These are phyloP conservation scores for Lontra canadensis DNA, from an alignment of 2,113 vertebrate genomes.

Conservation along the genomic window DNA sequence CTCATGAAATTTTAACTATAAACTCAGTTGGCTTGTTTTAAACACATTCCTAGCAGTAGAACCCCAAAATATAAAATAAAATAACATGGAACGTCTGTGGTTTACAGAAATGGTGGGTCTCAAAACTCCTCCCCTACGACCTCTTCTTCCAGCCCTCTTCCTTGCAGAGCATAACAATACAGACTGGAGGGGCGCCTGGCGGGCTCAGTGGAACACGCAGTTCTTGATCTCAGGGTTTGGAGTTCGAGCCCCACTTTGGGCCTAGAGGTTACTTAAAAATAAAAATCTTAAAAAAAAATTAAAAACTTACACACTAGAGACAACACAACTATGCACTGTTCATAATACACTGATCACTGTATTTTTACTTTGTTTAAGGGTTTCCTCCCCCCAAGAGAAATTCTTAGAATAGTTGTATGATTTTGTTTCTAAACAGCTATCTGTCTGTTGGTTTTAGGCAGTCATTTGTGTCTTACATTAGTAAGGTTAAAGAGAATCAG, in stretches of 20 bases:
- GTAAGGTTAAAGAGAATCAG: neutral
- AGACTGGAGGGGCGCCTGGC: neutral
- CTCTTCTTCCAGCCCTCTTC: neutral
- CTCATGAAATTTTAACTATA: neutral
- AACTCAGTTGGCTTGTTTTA: neutral
- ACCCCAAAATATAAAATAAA: neutral
- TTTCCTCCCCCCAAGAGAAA: neutral
- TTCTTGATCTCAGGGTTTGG: neutral
- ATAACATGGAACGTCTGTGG: neutral
- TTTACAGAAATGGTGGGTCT: neutral
- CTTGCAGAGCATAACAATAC: neutral
- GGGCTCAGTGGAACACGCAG: neutral
- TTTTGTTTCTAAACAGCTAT: constrained; percentile 15
- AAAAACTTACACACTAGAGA: neutral
- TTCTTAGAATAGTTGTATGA: neutral
- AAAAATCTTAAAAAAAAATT: neutral
- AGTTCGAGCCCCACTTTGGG: neutral
- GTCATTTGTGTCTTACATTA: neutral
- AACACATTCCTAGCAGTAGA: neutral
- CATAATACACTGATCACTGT: neutral
- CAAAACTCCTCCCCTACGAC: neutral
- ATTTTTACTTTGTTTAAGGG: neutral
- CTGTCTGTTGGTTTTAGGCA: constrained; percentile 12
- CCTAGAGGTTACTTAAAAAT: neutral
- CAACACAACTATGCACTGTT: neutral